phyloP scores from a whole-genome alignment of 1,140 invertebrate species.

The Cephus cinctus region DNA sequence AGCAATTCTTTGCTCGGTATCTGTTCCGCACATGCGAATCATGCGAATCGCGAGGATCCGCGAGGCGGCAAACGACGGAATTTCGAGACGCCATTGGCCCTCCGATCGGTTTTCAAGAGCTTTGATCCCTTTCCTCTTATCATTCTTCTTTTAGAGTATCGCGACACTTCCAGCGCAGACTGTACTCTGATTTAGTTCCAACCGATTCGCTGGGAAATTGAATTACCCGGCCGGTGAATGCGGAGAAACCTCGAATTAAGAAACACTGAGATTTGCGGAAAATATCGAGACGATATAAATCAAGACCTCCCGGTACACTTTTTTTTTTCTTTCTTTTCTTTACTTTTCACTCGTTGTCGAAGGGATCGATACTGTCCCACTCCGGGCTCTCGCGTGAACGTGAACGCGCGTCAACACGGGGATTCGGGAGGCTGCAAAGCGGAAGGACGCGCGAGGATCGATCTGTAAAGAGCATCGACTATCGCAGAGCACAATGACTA shows the following conservation, averaged over 20 bases:
- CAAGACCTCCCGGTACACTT: slow-evolving; percentile 44
- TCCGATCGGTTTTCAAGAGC: slow-evolving; percentile 15
- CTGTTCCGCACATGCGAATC: neutral
- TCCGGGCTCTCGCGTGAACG: slow-evolving; percentile 1
- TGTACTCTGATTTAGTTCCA: slow-evolving; percentile 49
- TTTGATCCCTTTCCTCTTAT: slow-evolving; percentile 4
- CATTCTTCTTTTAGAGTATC: slow-evolving; percentile 24
- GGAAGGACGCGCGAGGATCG: too few species aligned
- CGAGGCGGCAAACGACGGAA: neutral
- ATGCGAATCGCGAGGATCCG: neutral
- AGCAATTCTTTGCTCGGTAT: too few species aligned
- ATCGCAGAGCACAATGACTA: too few species aligned
- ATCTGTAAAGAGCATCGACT: too few species aligned
- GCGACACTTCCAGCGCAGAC: neutral
- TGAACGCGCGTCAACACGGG: slow-evolving; percentile 5
- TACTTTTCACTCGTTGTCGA: slow-evolving; percentile 28
- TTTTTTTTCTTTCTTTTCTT: slow-evolving; percentile 32
- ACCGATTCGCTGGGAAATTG: slow-evolving; percentile 49
- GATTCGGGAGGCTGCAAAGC: too few species aligned
- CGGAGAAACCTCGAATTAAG: slow-evolving; percentile 52
- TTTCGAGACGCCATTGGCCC: neutral
- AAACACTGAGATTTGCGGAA: slow-evolving; percentile 53
- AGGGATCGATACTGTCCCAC: slow-evolving; percentile 18
- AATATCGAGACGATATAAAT: slow-evolving; percentile 54
- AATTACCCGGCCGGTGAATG: slow-evolving; percentile 36